Evolutionary conservation across 2,113 vertebrate genomes (phyloP), one percentile per base, ranked within the genome.

Genomic region (Buteo buteo): DNA sequence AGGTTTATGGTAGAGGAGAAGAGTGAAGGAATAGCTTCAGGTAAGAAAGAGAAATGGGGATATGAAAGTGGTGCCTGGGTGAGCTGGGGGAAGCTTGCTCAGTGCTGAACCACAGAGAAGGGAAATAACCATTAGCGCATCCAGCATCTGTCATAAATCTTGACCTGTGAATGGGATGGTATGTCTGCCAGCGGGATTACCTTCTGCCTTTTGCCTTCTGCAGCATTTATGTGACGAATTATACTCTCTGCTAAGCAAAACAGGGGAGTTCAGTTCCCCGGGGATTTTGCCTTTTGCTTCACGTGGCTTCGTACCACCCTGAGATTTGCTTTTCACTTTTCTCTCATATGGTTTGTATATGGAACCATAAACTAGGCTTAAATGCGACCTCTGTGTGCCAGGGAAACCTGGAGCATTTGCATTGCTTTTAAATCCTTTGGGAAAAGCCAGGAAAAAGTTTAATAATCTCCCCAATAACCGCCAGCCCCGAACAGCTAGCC

Each of bases 281-380:
- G 24, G 52, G 65, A 29, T 16, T 90, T 78, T 12, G 12, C 44
- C 24, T 38, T 87, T 84, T 45, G 29, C 45, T 72, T 52, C 34
- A 10, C 0, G 2, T 12, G 36, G 61, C 21, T 76, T 74, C 1
- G 1, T 20, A 49, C 5, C 7, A 25, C 26, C 25, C 4, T 9
- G 32, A 24, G 44, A 49, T 57, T 54, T 38, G 8, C 15, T 89
- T 69, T 67, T 47, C 3, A 10, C 8, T 34, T 61, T 80, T 44
- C 25, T 65, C 13, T 83, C 9, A 0, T 4, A 6, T 38, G 77
- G 5, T 17, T 80, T 64, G 8, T 32, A 11, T 17, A 20, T 49
- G 32, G 50, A 69, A 45, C 24, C 20, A 44, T 16, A 58, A 88
- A 49, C 55, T 8, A 10, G 65, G 16, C 24, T 85, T 77, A 49